A percentile compares a stretch with the other conserved stretches of the same genome.
These are phyloP conservation scores for Epizoanthus fatuus DNA, from an alignment of 92 coral and sea anemone species.

Conservation along the genomic window DNA sequence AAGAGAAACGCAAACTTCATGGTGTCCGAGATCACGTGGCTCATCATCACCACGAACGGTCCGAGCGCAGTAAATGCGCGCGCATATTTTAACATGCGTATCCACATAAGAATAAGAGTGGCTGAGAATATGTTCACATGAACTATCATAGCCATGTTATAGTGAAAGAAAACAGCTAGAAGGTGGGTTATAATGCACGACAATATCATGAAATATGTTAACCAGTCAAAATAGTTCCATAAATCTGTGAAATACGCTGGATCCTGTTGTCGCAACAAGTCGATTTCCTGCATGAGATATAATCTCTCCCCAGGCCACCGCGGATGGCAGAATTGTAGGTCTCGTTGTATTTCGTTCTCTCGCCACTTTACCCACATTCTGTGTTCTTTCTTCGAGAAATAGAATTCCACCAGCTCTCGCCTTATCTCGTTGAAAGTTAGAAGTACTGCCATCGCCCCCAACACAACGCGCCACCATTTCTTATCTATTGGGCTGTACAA, in stretches of 20 bases:
- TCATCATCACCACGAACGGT: slow-evolving; percentile 95
- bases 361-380: slow-evolving; percentile 92
- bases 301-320: slow-evolving; percentile 99
- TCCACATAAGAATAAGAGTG: slow-evolving; percentile 87
- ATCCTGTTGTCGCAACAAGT: slow-evolving; percentile 73
- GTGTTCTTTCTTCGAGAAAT: slow-evolving; percentile 87
- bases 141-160: slow-evolving; percentile 43
- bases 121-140: slow-evolving; percentile 84
- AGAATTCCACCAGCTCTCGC: slow-evolving; percentile 80
- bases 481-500: slow-evolving; percentile 73
- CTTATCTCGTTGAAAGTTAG: slow-evolving; percentile 87
- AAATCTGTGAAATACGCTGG: slow-evolving; percentile 91
- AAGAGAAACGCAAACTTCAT: slow-evolving; percentile 91
- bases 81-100: slow-evolving; percentile 90
- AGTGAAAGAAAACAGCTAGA: slow-evolving; percentile 64
- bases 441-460: slow-evolving; percentile 75
- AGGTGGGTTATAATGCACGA: slow-evolving; percentile 79
- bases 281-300: slow-evolving; percentile 93
- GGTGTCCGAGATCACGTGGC: slow-evolving; percentile 88
- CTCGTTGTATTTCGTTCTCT: slow-evolving; percentile 84
- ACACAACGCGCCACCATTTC: slow-evolving; percentile 90
- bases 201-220: slow-evolving; percentile 76
- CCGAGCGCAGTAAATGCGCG: slow-evolving; percentile 95
- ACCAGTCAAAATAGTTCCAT: slow-evolving; percentile 97
- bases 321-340: slow-evolving; percentile 94